Conservation (phyloP, 2,113 vertebrate genomes). For the Plecotus auritus region DNA sequence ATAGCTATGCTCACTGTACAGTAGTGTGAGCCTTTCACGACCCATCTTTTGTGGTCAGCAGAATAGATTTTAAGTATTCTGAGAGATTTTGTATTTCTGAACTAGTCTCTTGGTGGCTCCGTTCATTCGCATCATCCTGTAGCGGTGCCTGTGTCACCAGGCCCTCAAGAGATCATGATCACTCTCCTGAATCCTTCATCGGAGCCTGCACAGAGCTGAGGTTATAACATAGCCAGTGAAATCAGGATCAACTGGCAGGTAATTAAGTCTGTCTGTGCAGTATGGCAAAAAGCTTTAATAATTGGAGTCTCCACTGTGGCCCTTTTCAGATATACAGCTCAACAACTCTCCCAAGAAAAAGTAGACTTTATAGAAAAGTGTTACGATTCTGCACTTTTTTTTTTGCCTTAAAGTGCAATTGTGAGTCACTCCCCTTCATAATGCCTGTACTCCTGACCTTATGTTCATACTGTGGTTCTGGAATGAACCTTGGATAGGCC, state of each 20-base stretch:
- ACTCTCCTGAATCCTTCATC: background rate
- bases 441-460: background rate
- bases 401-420: background rate
- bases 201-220: background rate
- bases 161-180: background rate
- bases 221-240: background rate
- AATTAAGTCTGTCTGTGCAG: background rate
- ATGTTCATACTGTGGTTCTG: background rate
- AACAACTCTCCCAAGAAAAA: background rate
- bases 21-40: background rate
- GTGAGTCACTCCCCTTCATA: background rate
- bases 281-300: background rate
- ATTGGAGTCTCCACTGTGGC: background rate
- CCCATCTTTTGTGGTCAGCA: background rate
- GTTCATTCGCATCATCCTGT: background rate
- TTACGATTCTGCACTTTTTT: background rate
- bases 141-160: background rate
- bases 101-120: background rate
- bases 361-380: background rate
- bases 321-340: background rate
- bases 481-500: background rate
- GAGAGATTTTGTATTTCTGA: background rate
- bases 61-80: background rate
- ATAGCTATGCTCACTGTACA: background rate
- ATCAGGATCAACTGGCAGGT: background rate